Percentiles rank a stretch among this genome's conserved stretches.
These are phyloP conservation scores for Lates calcarifer DNA, from an alignment of 2,113 vertebrate species.

Conservation along the genomic window DNA sequence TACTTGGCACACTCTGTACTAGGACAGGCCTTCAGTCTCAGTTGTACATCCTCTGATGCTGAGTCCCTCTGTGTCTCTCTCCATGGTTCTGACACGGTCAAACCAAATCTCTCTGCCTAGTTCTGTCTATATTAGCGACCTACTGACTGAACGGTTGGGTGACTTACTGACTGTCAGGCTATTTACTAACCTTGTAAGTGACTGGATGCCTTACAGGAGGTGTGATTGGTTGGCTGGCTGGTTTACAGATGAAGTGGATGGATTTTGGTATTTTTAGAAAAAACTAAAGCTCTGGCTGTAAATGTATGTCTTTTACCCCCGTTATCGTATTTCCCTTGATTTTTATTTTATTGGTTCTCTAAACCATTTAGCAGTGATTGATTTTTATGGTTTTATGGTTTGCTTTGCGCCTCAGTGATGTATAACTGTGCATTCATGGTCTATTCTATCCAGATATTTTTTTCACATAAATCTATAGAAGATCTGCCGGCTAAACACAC, in stretches of 20 bases:
- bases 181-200: not conserved
- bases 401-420: conserved; percentile 17
- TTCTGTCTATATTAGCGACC: not conserved
- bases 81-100: not conserved
- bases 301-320: not conserved
- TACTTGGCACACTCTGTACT: too few relatives aligned
- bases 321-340: not conserved
- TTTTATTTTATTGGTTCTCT: not conserved
- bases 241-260: not conserved
- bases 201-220: too few relatives aligned
- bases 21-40: too few relatives aligned
- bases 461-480: not conserved
- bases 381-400: conserved; percentile 1
- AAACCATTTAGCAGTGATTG: conserved; percentile 11
- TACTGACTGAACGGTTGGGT: not conserved
- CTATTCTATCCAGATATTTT: not conserved
- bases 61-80: not conserved
- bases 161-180: not conserved
- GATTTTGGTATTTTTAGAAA: too few relatives aligned
- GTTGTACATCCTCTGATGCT: too few relatives aligned
- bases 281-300: not conserved
- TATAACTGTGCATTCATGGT: not conserved
- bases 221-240: not conserved
- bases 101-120: not conserved
- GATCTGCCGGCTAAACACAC: conserved; percentile 2